Evolutionary conservation across 2,797 vertebrate genomes (phyloP).

Genomic region (Sylvilagus floridanus): DNA sequence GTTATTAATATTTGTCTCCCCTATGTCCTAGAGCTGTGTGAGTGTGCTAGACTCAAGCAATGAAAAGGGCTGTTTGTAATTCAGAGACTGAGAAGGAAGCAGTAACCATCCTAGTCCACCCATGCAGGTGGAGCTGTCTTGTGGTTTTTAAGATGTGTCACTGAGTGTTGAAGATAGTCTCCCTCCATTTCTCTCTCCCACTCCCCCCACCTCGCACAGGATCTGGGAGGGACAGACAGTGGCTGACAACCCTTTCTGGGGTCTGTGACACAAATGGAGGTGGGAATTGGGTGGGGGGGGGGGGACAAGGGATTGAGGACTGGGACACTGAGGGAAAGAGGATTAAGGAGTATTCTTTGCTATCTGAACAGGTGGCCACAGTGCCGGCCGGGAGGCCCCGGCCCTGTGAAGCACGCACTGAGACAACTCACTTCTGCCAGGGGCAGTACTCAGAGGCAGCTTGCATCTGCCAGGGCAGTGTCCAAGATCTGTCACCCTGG

Average conservation of each 20-base stretch:
- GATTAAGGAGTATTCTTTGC: not conserved
- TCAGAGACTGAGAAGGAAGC: not conserved
- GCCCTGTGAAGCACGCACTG: not conserved
- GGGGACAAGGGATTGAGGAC: not conserved
- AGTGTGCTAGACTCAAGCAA: not conserved
- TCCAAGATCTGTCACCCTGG: not conserved
- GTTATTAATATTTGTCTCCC: constrained; percentile 11
- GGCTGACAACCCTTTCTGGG: not conserved
- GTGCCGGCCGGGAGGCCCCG: not conserved
- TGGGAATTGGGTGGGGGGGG: not conserved
- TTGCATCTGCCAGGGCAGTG: not conserved
- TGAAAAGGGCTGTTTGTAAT: not conserved
- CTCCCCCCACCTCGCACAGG: not conserved
- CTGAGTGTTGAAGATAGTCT: not conserved
- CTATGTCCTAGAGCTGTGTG: not conserved
- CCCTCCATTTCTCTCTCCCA: not conserved
- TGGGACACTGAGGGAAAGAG: not conserved
- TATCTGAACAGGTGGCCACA: not conserved
- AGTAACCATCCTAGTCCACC: not conserved
- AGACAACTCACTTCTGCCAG: not conserved
- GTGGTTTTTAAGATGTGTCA: not conserved
- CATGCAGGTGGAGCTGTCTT: not conserved
- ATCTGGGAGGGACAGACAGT: not conserved
- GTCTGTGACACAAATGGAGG: not conserved
- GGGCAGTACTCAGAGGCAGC: not conserved